phyloP scores from a whole-genome alignment of 2,888 invertebrate genomes.

The Lasioglossum marginatum region DNA sequence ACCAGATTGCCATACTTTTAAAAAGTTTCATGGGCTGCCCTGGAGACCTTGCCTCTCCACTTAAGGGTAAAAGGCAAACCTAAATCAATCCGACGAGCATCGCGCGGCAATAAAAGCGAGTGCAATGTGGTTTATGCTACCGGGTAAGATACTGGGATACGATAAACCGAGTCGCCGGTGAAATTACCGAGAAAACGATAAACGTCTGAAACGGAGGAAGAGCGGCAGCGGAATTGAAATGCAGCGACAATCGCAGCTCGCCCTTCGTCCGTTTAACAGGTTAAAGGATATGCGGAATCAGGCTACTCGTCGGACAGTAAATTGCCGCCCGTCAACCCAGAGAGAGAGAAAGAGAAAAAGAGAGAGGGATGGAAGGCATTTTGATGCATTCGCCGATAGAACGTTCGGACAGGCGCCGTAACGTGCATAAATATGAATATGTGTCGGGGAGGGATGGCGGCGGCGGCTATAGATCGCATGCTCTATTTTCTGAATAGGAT shows the following conservation, averaged over 20 bases:
- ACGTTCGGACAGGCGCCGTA: constrained; percentile 37
- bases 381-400: constrained; percentile 47
- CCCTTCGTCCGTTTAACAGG: background rate
- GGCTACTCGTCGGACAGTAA: background rate
- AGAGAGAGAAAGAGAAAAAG: background rate
- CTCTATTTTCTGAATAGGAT: constrained; percentile 75
- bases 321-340: background rate
- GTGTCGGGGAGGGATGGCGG: constrained; percentile 32
- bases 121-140: background rate
- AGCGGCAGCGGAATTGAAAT: background rate
- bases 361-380: constrained; percentile 31
- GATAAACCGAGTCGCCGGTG: background rate
- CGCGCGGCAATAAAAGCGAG: background rate
- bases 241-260: constrained; percentile 22
- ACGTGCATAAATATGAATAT: constrained; percentile 58
- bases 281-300: background rate
- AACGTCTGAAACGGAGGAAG: background rate
- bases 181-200: constrained; percentile 22
- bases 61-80: constrained; percentile 12
- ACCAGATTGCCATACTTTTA: background rate
- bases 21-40: background rate
- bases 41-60: constrained; percentile 4
- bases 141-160: background rate
- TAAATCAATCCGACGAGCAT: constrained; percentile 7
- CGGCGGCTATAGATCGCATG: constrained; percentile 59